phyloP scores from a whole-genome alignment of 2,888 invertebrate species.

The Mayetiola destructor region DNA sequence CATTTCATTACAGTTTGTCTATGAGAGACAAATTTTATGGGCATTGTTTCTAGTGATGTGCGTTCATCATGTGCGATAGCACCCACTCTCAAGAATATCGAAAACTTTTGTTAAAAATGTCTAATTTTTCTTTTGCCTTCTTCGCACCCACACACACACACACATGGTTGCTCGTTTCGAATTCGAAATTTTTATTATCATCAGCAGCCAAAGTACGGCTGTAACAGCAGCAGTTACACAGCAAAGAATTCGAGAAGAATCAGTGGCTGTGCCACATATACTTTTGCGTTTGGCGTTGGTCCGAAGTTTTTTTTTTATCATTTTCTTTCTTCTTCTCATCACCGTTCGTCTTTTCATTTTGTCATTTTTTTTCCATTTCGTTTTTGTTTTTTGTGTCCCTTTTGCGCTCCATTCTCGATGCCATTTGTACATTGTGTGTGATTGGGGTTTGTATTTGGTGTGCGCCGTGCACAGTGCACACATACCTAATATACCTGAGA shows the following conservation, averaged over 20 bases:
- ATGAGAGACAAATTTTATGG: background rate
- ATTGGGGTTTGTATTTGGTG: background rate
- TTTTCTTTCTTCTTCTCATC: background rate
- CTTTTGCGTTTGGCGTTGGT: too few relatives aligned
- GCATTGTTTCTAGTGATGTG: background rate
- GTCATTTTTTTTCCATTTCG: background rate
- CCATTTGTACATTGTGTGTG: background rate
- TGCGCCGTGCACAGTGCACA: background rate
- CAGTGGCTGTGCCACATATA: too few relatives aligned
- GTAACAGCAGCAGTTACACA: too few relatives aligned
- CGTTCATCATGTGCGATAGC: background rate
- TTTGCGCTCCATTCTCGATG: background rate
- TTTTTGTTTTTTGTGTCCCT: background rate
- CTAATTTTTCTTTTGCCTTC: background rate
- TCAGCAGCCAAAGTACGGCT: too few relatives aligned
- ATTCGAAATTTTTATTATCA: too few relatives aligned
- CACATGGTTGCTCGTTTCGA: too few relatives aligned
- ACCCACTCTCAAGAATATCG: background rate
- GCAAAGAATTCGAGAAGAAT: too few relatives aligned
- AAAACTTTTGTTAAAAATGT: conserved; percentile 7
- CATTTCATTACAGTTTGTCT: too few relatives aligned
- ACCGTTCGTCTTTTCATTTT: background rate
- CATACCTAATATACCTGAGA: background rate
- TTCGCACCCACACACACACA: too few relatives aligned
- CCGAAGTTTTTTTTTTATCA: background rate